Evolutionary conservation across 64 coral and sea anemone genomes (phyloP), one percentile per base, ranked within the genome.

Genomic region (Stichodactyla mertensii): DNA sequence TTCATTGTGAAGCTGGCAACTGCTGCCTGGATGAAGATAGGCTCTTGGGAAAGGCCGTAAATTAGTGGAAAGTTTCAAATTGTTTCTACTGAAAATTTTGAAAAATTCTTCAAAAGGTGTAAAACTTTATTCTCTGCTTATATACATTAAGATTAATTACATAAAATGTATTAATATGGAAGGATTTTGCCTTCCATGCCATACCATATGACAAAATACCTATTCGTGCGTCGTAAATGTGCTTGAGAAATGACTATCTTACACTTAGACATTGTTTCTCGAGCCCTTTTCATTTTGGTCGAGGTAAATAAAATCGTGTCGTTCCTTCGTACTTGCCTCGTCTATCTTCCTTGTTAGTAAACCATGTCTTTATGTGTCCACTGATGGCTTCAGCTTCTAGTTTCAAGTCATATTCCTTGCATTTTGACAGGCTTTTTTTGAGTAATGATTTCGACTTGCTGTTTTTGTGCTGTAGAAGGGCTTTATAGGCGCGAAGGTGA

Each of bases 321-420:
- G 69, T 74, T 10, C 69, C 69, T 4, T 74, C 69, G 24, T 74
- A 74, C 10, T 74, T 74, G 69, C n/a, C 23, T 1, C 69, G 69
- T 74, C 69, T 74, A 8, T 26, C 24, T 4, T 27, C 71, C 31
- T 60, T 85, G 19, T n/a, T 11, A 12, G 52, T 61, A 23, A 90
- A 90, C 89, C 89, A 90, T 16, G 22, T 52, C 11, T 86, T 90
- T 22, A 78, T 36, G 6, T 86, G 77, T 9, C 77, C 84, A 23
- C 86, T 90, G 19, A 77, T 74, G n/a, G 82, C 77, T 77, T 90
- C 82, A 13, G 78, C 16, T 59, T 90, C 89, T 8, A 90, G 56
- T 58, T 84, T 85, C 5, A 90, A 45, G 23, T 59, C 83, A 51
- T 85, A 26, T 15, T 28, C 54, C 55, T 79, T 79, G 55, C 83